Conservation (phyloP, 1,140 invertebrate species). For the Cephus cinctus region DNA sequence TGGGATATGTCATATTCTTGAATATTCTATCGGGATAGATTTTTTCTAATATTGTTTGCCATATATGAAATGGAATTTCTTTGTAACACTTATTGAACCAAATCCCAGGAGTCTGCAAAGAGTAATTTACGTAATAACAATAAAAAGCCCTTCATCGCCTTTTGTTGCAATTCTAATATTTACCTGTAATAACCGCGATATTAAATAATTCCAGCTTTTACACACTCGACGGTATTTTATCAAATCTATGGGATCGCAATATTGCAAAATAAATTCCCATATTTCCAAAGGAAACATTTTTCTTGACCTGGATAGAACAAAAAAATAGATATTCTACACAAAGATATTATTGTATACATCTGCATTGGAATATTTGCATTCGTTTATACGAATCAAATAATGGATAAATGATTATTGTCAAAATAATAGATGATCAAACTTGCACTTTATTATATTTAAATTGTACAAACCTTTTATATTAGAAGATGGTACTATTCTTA, state of each 20-base stretch:
- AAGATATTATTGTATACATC: no score
- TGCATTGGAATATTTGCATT: no score
- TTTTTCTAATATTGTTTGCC: constrained; percentile 22
- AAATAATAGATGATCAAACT: no score
- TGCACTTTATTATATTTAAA: no score
- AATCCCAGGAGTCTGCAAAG: constrained; percentile 13
- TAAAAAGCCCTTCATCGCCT: neutral
- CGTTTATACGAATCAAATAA: no score
- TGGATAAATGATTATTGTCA: no score
- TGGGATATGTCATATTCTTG: constrained; percentile 1
- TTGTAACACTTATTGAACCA: constrained; percentile 23
- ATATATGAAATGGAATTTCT: constrained; percentile 19
- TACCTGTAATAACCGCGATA: constrained; percentile 23
- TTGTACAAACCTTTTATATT: no score
- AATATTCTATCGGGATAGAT: constrained; percentile 7
- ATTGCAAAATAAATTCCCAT: constrained; percentile 26
- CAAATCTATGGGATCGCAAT: constrained; percentile 17
- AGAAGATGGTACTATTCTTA: no score
- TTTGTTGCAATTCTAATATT: neutral
- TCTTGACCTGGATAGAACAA: no score
- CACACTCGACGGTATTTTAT: constrained; percentile 14
- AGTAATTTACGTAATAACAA: constrained; percentile 1
- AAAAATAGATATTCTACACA: no score
- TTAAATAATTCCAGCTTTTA: constrained; percentile 19
- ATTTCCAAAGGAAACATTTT: constrained; percentile 28